Conservation (phyloP, 1,140 invertebrate genomes). For the Colletes latitarsis region DNA sequence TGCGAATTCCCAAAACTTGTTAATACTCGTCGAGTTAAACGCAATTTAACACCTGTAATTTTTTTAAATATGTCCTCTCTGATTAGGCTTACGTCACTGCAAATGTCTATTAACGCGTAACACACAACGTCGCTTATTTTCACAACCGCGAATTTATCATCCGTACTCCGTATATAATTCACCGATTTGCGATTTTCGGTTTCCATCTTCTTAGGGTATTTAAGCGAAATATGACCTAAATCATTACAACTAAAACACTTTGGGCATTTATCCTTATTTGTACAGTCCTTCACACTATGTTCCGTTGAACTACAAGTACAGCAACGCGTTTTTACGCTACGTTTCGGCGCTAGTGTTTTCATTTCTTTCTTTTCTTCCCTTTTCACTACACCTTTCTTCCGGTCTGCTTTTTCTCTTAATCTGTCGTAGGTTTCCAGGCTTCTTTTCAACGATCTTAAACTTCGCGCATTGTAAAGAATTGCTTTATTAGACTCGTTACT, state of each 20-base stretch:
- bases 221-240: conserved; percentile 37
- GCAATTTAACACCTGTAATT: conserved; percentile 6
- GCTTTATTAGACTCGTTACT: conserved; percentile 45
- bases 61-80: not conserved
- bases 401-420: not conserved
- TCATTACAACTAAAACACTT: conserved; percentile 54
- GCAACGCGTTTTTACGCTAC: conserved; percentile 10
- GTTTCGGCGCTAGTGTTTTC: not conserved
- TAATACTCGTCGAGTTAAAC: conserved; percentile 3
- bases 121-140: not conserved
- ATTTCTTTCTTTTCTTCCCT: not conserved
- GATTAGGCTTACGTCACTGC: conserved; percentile 50
- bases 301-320: conserved; percentile 36
- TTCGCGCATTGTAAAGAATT: conserved; percentile 40
- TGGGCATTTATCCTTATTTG: conserved; percentile 43
- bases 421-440: conserved; percentile 36
- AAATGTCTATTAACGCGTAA: conserved; percentile 45
- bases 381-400: not conserved
- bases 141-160: conserved; percentile 11
- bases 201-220: not conserved
- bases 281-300: conserved; percentile 29
- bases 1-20: conserved; percentile 30
- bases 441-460: conserved; percentile 31
- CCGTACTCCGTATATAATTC: not conserved
- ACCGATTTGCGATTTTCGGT: not conserved